A percentile compares a stretch with the other conserved stretches of the same genome.
Conservation (phyloP, 2,797 vertebrate species). For the Rhinella marina region DNA sequence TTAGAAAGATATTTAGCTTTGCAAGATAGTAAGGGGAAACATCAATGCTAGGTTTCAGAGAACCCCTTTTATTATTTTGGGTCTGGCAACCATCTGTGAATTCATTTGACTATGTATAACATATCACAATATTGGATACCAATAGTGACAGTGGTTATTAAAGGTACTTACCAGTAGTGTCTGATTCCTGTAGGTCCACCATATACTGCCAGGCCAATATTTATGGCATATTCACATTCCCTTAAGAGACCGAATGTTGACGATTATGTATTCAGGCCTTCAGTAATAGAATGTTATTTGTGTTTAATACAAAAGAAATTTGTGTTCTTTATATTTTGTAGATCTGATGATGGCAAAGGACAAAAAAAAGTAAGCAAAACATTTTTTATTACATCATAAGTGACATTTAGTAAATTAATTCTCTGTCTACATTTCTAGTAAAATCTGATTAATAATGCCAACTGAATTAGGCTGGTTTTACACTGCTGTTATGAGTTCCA, state of each 20-base stretch:
- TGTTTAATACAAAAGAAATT: not conserved
- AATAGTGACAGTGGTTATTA: not conserved
- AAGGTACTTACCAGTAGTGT: not conserved
- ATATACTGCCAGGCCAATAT: not conserved
- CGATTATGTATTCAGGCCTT: not conserved
- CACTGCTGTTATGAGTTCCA: too few relatives aligned
- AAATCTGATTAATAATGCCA: not conserved
- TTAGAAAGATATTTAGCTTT: too few relatives aligned
- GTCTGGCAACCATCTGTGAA: too few relatives aligned
- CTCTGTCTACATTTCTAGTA: not conserved
- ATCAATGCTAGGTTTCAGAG: too few relatives aligned
- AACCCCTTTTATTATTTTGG: too few relatives aligned
- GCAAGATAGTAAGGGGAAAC: too few relatives aligned
- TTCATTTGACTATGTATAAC: not conserved
- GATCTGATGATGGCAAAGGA: constrained; percentile 86
- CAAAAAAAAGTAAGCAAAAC: constrained; percentile 87
- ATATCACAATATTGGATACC: not conserved
- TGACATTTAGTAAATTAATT: not conserved
- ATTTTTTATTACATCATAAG: not conserved
- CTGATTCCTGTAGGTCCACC: not conserved
- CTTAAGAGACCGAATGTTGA: too few relatives aligned
- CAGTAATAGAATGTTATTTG: not conserved
- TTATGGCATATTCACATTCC: not conserved
- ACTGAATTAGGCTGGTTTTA: not conserved
- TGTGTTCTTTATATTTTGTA: constrained; percentile 68